phyloP scores from a whole-genome alignment of 2,113 vertebrate species.

The Bungarus multicinctus region DNA sequence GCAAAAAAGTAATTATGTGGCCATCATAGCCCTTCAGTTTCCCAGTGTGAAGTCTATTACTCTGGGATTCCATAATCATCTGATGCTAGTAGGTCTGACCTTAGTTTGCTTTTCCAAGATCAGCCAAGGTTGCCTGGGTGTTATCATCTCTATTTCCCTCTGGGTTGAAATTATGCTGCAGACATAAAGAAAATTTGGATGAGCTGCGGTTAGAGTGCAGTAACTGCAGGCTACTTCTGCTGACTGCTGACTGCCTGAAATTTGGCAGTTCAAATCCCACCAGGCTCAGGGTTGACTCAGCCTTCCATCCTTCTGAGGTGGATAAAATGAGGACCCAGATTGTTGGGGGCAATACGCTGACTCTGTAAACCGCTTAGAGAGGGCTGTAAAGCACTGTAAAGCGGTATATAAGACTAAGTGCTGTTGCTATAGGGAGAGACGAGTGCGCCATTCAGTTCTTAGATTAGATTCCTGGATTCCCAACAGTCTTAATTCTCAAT shows the following conservation, averaged over 20 bases:
- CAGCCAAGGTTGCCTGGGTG: not conserved
- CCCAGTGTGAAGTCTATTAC: not conserved
- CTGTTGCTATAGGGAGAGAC: no score
- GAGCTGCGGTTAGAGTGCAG: no score
- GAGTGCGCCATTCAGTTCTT: not conserved
- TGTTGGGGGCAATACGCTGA: no score
- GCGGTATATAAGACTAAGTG: no score
- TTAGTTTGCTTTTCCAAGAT: not conserved
- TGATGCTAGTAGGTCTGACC: not conserved
- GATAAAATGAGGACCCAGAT: no score
- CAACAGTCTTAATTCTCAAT: not conserved
- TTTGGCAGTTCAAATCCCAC: no score
- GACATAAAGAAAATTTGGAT: not conserved
- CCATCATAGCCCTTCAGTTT: not conserved
- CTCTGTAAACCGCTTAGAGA: no score
- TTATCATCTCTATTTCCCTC: not conserved
- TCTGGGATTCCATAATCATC: not conserved
- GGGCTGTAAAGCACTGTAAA: no score
- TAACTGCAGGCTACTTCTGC: no score
- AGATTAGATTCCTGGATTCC: not conserved
- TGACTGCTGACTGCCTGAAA: no score
- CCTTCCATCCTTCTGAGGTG: no score
- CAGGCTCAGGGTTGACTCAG: no score
- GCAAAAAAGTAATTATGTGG: not conserved
- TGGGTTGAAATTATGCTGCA: not conserved